Evolutionary conservation across 2,797 vertebrate species (phyloP).

Genomic region (Erithacus rubecula): DNA sequence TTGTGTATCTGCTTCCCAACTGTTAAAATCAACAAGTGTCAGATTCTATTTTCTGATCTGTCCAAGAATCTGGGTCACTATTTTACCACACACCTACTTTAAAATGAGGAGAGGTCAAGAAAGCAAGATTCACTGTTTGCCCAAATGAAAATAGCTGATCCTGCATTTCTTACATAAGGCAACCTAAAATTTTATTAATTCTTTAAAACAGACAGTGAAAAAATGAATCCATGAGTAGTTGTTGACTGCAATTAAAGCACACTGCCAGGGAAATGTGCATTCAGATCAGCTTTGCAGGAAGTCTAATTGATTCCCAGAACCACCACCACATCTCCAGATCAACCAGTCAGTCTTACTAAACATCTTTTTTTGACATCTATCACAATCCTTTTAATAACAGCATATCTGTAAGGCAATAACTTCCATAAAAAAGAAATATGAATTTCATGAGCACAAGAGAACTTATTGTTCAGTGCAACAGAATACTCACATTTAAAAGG

Average conservation of each 20-base stretch:
- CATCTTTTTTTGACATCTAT: neutral
- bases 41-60: neutral
- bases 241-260: neutral
- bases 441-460: neutral
- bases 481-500: conserved; percentile 85
- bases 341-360: neutral
- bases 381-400: neutral
- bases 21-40: neutral
- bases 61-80: neutral
- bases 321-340: neutral
- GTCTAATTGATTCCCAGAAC: neutral
- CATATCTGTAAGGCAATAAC: neutral
- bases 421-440: neutral
- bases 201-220: neutral
- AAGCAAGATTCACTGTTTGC: neutral
- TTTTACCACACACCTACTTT: neutral
- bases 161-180: neutral
- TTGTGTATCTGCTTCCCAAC: neutral
- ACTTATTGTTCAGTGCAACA: neutral
- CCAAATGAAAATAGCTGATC: neutral
- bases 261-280: neutral
- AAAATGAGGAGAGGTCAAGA: neutral
- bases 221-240: neutral
- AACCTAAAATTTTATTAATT: neutral
- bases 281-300: neutral